These are phyloP conservation scores for Trematocara caparti DNA, from an alignment of 2,797 vertebrate species.

Conservation along the genomic window DNA sequence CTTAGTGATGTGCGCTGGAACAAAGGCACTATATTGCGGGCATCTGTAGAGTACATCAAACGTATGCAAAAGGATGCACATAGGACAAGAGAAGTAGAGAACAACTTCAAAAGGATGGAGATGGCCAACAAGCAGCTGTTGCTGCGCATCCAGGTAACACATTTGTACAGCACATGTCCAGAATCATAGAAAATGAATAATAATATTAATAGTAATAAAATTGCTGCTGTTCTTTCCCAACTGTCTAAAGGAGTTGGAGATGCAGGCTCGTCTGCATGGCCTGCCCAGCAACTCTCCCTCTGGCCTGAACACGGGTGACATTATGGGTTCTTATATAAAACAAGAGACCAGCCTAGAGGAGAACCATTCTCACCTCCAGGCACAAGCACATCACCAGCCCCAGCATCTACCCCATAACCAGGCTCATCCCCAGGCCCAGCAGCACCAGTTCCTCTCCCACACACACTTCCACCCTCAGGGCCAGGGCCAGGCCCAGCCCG, in stretches of 20 bases:
- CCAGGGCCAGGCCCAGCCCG: constrained; percentile 58
- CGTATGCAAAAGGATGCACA: constrained; percentile 96
- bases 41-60: constrained; percentile 96
- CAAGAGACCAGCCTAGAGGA: constrained; percentile 86
- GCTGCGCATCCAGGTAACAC: constrained; percentile 91
- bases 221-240: not conserved
- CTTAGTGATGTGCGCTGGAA: constrained; percentile 96
- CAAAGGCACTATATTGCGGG: constrained; percentile 96
- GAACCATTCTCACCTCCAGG: constrained; percentile 67
- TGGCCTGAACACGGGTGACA: constrained; percentile 79
- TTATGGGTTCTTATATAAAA: constrained; percentile 84
- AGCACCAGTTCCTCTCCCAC: constrained; percentile 74
- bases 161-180: not conserved
- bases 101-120: constrained; percentile 93
- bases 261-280: constrained; percentile 91
- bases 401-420: constrained; percentile 63
- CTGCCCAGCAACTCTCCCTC: constrained; percentile 87
- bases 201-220: not conserved
- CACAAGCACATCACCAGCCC: constrained; percentile 55
- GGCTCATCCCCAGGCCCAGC: constrained; percentile 65
- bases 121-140: constrained; percentile 92
- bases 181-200: not conserved
- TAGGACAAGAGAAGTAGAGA: constrained; percentile 91
- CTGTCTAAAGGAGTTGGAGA: constrained; percentile 89
- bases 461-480: constrained; percentile 62